phyloP scores from a whole-genome alignment of 2,113 vertebrate species.

The Perca schrenkii region DNA sequence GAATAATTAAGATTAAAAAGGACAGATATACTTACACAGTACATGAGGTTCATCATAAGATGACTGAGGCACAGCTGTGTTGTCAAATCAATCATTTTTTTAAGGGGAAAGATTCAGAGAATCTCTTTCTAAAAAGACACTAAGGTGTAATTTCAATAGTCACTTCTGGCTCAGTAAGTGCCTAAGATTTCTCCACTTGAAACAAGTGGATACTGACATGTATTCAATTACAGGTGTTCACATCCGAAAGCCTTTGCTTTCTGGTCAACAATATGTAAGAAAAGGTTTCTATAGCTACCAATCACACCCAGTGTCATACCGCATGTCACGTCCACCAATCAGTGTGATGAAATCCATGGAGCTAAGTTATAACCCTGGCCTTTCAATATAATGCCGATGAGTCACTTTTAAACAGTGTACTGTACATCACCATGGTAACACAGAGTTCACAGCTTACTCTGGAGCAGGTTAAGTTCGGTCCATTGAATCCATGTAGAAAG shows the following conservation, averaged over 20 bases:
- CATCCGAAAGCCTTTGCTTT: not conserved
- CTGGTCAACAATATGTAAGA: not conserved
- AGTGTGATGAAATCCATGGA: not conserved
- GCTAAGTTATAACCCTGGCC: slow-evolving; percentile 33
- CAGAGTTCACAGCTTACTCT: slow-evolving; percentile 29
- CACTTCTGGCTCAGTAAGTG: not conserved
- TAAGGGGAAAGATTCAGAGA: no score
- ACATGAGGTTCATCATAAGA: no score
- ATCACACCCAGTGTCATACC: not conserved
- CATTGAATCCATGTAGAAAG: slow-evolving; percentile 35
- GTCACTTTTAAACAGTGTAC: slow-evolving; percentile 50
- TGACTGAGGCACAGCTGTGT: no score
- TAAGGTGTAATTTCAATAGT: not conserved
- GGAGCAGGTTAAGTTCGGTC: slow-evolving; percentile 35
- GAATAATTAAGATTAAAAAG: no score
- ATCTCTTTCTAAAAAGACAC: no score
- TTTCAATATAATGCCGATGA: slow-evolving; percentile 35
- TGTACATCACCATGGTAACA: slow-evolving; percentile 60
- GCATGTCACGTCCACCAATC: slow-evolving; percentile 2
- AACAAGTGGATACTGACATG: not conserved
- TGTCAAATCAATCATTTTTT: no score
- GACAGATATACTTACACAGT: no score
- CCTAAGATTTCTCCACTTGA: not conserved
- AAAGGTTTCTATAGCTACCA: not conserved
- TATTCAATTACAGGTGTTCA: not conserved